Conservation (phyloP, 2,888 invertebrate genomes). For the Acholoe squamosa region DNA sequence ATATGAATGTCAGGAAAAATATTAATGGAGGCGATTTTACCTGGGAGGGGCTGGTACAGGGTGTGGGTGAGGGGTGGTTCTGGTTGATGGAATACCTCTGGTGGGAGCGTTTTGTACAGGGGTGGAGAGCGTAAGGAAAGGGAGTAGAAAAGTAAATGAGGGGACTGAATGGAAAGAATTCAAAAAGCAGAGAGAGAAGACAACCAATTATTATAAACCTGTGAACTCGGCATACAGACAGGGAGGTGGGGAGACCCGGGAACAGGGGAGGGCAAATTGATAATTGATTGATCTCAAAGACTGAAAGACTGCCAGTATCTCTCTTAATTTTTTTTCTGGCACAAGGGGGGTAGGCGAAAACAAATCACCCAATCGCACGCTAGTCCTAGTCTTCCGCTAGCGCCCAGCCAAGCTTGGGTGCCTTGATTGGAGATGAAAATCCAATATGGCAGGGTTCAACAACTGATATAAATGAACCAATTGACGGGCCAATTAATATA, state of each 20-base stretch:
- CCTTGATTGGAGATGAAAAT: slow-evolving; percentile 27
- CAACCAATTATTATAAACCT: slow-evolving; percentile 50
- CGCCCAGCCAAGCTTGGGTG: slow-evolving; percentile 1
- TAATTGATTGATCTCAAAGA: slow-evolving; percentile 36
- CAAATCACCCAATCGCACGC: slow-evolving; percentile 33
- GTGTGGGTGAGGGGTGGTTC: slow-evolving; percentile 33
- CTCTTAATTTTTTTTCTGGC: neutral
- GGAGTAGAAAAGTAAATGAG: neutral
- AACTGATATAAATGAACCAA: slow-evolving; percentile 1
- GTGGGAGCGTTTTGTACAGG: neutral
- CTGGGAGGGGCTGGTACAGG: neutral
- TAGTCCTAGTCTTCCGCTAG: neutral
- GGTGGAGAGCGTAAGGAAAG: neutral
- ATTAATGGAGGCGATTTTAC: slow-evolving; percentile 56
- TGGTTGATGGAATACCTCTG: slow-evolving; percentile 27
- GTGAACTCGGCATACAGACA: slow-evolving; percentile 23
- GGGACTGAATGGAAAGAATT: slow-evolving; percentile 1
- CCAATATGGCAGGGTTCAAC: neutral
- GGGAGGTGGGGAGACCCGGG: neutral
- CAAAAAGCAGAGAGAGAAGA: slow-evolving; percentile 14
- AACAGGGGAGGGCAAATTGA: slow-evolving; percentile 23
- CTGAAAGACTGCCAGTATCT: slow-evolving; percentile 29
- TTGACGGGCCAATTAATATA: neutral
- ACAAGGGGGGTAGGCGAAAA: slow-evolving; percentile 6
- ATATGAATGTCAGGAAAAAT: slow-evolving; percentile 52